Evolutionary conservation across 1,140 invertebrate genomes (phyloP), one percentile per base, ranked within the genome.

Genomic region (Plodia interpunctella): DNA sequence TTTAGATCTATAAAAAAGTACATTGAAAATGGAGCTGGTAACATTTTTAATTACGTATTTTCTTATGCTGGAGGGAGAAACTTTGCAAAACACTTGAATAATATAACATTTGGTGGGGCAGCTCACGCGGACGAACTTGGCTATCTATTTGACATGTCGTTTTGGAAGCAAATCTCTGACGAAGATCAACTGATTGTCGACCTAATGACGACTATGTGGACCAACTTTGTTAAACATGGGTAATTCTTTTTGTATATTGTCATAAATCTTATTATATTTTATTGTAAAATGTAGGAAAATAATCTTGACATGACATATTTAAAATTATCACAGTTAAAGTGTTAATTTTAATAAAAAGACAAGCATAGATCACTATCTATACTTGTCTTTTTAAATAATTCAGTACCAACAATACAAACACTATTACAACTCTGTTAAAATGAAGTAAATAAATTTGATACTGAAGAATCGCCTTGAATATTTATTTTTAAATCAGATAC

Each of bases 181-280:
- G 21, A 57, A 28, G 57, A 65, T 21, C 25, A 56, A 30, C 11
- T 60, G 2, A 25, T 65, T 2, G 5, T 57, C 30, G 58, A 65
- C 21, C 25, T 13, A 18, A 57, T 65, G 25, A 65, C 57, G 10
- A 44, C 44, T 13, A 38, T 65, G 32, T 60, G 57, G 57, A 53
- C 63, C 5, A 60, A 65, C 49, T 65, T 65, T 54, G 58, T 20
- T 5, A 64, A 64, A 35, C 59, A 59, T 17, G 54, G 62, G 57
- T 65, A 60, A 55, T 44, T 60, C 2, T 44, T 15, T 32, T 32
- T 32, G 3, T 32, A 32, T 10, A 32, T 3, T 32, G 1, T 32
- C 2, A 32, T 32, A 9, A 32, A 32, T 32, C 8, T 10, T 11
- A 5, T 28, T 28, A 28, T 32, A 32, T 5, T 32, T 11, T 32